Conservation (phyloP, 2,888 invertebrate genomes). For the Choristoneura rosaceana region DNA sequence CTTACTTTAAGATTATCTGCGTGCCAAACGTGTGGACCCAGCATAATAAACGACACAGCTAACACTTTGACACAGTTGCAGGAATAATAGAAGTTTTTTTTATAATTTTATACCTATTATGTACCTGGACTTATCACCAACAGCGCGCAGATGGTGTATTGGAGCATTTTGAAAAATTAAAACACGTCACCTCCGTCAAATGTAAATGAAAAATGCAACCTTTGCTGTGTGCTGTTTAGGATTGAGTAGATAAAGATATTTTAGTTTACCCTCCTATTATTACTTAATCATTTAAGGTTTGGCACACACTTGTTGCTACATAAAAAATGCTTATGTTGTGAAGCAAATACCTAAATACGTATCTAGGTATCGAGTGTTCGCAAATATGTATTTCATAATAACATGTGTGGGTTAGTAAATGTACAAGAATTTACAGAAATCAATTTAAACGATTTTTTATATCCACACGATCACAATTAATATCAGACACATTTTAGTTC, state of each 20-base stretch:
- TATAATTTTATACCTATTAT: background rate
- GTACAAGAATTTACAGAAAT: background rate
- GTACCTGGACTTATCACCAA: slow-evolving; percentile 55
- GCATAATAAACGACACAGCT: background rate
- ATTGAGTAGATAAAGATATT: background rate
- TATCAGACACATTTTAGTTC: background rate
- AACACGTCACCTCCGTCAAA: slow-evolving; percentile 14
- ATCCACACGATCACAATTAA: background rate
- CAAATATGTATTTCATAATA: no score
- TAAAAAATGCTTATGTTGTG: background rate
- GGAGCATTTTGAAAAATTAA: slow-evolving; percentile 47
- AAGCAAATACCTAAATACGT: no score
- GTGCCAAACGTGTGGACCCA: no score
- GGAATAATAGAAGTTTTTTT: background rate
- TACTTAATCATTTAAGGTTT: background rate
- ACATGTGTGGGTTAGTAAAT: no score
- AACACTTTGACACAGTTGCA: background rate
- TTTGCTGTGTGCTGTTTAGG: no score
- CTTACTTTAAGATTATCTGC: no score
- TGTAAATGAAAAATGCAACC: background rate
- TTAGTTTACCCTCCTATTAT: background rate
- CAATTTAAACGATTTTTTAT: background rate
- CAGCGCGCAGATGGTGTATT: slow-evolving; percentile 49
- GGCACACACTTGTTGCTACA: background rate
- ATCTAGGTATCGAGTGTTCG: no score